Conservation (phyloP, 2,113 vertebrate genomes). For the Elachura formosa region DNA sequence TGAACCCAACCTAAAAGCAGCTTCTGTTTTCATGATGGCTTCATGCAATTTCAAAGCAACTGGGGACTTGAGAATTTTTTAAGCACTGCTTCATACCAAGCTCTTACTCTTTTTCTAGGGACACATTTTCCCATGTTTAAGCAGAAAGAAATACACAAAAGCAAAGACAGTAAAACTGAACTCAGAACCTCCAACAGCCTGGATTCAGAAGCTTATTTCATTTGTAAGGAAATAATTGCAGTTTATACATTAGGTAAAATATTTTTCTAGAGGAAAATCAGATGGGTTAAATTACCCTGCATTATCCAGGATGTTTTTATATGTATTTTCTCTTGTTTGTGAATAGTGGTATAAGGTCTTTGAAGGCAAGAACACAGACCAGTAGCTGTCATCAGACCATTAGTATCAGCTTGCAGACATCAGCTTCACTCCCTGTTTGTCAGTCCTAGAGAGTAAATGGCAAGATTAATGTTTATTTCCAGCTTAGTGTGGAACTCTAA, state of each 20-base stretch:
- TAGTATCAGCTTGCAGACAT: slow-evolving; percentile 46
- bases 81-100: neutral
- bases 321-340: neutral
- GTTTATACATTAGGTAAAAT: neutral
- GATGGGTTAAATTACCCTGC: neutral
- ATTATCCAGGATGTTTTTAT: neutral
- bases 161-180: neutral
- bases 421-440: slow-evolving; percentile 11
- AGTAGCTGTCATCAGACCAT: slow-evolving; percentile 49
- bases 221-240: neutral
- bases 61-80: neutral
- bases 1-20: neutral
- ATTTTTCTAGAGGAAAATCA: neutral
- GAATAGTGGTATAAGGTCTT: neutral
- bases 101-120: neutral
- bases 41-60: neutral
- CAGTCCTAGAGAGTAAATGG: slow-evolving; percentile 25
- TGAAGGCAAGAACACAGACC: neutral
- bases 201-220: neutral
- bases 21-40: neutral
- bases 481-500: neutral
- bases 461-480: slow-evolving; percentile 52
- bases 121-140: neutral
- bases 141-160: neutral
- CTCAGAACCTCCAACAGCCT: neutral